Conservation (phyloP, 2,113 vertebrate species). For the Xiphophorus hellerii region DNA sequence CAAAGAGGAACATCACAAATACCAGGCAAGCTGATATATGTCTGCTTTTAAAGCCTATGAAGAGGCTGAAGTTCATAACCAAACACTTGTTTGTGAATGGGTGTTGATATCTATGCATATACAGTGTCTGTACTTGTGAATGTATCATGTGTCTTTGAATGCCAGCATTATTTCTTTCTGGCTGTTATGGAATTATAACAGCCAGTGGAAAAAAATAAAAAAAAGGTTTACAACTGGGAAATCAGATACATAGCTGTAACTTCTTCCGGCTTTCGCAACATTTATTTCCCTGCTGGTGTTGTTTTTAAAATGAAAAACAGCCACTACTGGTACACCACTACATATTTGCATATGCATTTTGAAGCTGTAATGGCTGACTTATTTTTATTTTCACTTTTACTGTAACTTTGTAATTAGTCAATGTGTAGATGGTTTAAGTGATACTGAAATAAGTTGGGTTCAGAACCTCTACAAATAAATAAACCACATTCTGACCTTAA, state of each 20-base stretch:
- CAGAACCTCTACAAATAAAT: neutral
- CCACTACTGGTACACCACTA: neutral
- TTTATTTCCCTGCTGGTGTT: conserved; percentile 4
- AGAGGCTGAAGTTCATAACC: conserved; percentile 4
- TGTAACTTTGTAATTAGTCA: neutral
- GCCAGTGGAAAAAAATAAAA: neutral
- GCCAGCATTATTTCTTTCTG: conserved; percentile 4
- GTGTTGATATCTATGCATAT: neutral
- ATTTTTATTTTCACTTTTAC: no score
- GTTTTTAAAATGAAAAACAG: neutral
- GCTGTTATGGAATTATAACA: conserved; percentile 5
- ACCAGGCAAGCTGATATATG: neutral
- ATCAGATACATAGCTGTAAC: conserved; percentile 3
- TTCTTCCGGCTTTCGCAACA: conserved; percentile 10
- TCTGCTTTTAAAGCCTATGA: conserved; percentile 1
- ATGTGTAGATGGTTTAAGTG: neutral
- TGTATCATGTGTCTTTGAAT: conserved; percentile 4
- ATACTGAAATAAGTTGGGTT: neutral
- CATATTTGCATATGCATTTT: neutral
- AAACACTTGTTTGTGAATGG: neutral
- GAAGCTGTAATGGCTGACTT: neutral
- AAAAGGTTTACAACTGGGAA: neutral
- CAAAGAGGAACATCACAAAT: conserved; percentile 21
- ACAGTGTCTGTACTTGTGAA: neutral
- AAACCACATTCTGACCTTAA: no score